phyloP scores from a whole-genome alignment of 1,140 invertebrate species.

The Leptinotarsa undecemlineata region DNA sequence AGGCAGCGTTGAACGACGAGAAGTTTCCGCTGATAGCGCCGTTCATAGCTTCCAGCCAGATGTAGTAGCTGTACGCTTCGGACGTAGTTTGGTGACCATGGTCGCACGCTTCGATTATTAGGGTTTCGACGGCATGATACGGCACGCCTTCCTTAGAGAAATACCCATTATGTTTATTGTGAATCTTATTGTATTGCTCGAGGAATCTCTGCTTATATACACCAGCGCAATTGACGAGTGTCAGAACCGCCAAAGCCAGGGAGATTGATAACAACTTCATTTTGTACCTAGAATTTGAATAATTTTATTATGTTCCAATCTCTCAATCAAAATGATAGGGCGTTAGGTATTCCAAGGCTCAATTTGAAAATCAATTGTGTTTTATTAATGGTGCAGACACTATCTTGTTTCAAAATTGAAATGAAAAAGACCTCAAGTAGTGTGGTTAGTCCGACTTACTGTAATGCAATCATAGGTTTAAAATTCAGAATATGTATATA shows the following conservation, averaged over 20 bases:
- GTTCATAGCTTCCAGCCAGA: constrained; percentile 39
- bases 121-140: constrained; percentile 37
- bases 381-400: no score
- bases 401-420: no score
- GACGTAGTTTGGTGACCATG: constrained; percentile 40
- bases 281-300: neutral
- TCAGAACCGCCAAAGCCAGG: neutral
- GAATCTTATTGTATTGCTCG: constrained; percentile 37
- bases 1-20: constrained; percentile 34
- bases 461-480: no score
- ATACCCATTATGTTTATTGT: constrained; percentile 32
- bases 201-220: constrained; percentile 33
- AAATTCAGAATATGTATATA: no score
- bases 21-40: constrained; percentile 36
- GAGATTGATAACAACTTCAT: neutral
- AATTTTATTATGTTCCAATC: no score
- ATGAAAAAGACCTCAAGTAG: no score
- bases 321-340: no score
- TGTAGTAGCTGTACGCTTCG: constrained; percentile 38
- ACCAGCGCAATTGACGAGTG: neutral
- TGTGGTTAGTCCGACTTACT: no score
- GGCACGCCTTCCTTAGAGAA: constrained; percentile 36
- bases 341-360: no score
- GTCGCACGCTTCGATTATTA: constrained; percentile 37
- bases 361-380: no score